Evolutionary conservation across 2,113 vertebrate species (phyloP), one percentile per base, ranked within the genome.

Genomic region (Oplegnathus fasciatus): DNA sequence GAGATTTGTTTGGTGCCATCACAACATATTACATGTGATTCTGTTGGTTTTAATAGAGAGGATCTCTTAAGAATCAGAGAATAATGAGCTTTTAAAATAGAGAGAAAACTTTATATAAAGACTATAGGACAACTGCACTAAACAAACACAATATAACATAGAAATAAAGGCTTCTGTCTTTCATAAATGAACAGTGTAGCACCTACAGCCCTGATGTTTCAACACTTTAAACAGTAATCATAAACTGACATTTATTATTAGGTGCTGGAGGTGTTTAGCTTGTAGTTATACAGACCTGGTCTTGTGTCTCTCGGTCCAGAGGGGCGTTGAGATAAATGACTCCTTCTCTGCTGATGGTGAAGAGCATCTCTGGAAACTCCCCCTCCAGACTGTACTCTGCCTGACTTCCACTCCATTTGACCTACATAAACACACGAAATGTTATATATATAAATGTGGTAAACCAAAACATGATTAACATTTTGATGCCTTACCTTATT

Each of bases 291-390:
- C 84, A 90, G 86, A 96, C 94, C 95, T 97, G 95, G 89, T 95
- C 95, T 78, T 96, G 95, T 15, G 90, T 94, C 93, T 97, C 95
- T 91, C 96, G 91, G 93, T 97, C 96, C 83, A 97, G 87, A 22
- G 96, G 95, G 5, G 84, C 80, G 20, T 94, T 97, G 65, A 96
- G 80, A 0, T 91, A 96, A 94, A 96, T 94, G n/a, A 95, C 94
- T 87, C 96, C 94, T 37, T 92, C 91, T 79, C 93, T 80, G 75
- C 95, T 95, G 85, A 96, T 83, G 75, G 83, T 89, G 82, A 97
- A 96, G 65, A 96, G 95, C 37, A 95, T 95, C 79, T 93, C 93
- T 90, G 94, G 92, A 86, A 94, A 96, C 78, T 91, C 96, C 68
- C 94, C 95, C 62, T 96, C 94, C 74, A 97, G 94, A 83, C 84